phyloP scores from a whole-genome alignment of 2,113 vertebrate species.

The Lepus europaeus region DNA sequence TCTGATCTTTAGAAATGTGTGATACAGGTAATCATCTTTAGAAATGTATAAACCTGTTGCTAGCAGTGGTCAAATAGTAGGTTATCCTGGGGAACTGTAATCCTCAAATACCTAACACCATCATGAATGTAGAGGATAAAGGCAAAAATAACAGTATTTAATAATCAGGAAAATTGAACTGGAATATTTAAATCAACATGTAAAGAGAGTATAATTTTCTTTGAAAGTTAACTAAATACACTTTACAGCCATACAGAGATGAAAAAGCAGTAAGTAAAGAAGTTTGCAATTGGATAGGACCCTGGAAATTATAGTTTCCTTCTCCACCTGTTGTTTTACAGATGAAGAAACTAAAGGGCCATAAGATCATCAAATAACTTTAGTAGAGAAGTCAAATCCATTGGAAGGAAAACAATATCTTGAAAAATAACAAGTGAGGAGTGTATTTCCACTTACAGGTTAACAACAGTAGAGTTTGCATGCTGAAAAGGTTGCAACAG shows the following conservation, averaged over 20 bases:
- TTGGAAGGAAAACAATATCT: background rate
- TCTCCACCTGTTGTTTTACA: background rate
- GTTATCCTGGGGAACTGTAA: background rate
- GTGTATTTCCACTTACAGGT: background rate
- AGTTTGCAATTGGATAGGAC: background rate
- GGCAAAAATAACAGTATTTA: background rate
- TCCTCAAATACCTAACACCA: background rate
- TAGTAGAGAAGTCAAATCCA: background rate
- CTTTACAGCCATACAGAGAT: background rate
- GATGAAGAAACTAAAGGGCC: background rate
- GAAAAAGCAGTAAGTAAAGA: background rate
- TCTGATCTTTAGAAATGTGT: constrained; percentile 1
- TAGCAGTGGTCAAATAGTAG: background rate
- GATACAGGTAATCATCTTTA: background rate
- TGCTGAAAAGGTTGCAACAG: background rate
- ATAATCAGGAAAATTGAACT: background rate
- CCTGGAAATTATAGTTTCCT: constrained; percentile 14
- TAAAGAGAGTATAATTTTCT: background rate
- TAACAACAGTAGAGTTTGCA: background rate
- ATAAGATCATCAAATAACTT: background rate
- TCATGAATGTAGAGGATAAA: background rate
- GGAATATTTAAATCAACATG: constrained; percentile 15
- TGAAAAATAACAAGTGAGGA: background rate
- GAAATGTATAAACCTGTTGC: background rate
- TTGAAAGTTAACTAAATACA: background rate